Evolutionary conservation across 2,797 vertebrate genomes (phyloP).

Genomic region (Phrynocephalus guinanensis): DNA sequence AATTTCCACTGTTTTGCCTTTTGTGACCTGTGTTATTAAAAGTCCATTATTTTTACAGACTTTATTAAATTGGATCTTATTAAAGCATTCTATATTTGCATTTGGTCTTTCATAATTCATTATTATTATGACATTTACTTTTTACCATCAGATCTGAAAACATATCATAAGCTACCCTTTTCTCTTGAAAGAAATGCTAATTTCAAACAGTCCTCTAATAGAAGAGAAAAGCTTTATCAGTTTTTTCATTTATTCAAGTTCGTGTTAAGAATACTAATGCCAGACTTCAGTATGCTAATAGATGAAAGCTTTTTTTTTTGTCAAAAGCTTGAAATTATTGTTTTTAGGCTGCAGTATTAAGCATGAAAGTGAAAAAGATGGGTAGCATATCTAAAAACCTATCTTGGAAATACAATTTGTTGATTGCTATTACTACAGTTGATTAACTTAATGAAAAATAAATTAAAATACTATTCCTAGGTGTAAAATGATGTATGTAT

Average conservation of each 20-base stretch:
- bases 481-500: background rate
- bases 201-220: constrained; percentile 99
- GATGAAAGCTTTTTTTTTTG: constrained; percentile 80
- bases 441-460: constrained; percentile 48
- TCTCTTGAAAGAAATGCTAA: constrained; percentile 99
- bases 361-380: constrained; percentile 71
- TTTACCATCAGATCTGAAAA: constrained; percentile 96
- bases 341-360: constrained; percentile 75
- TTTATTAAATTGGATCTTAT: constrained; percentile 99
- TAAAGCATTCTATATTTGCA: constrained; percentile 99
- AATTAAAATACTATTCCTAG: constrained; percentile 50
- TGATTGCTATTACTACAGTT: constrained; percentile 60
- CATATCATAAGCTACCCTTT: constrained; percentile 99
- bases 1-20: constrained; percentile 90
- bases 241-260: constrained; percentile 97
- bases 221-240: constrained; percentile 99
- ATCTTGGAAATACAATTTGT: constrained; percentile 60
- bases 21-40: constrained; percentile 89
- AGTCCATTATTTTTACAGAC: constrained; percentile 95
- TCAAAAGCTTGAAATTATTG: constrained; percentile 84
- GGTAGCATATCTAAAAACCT: constrained; percentile 65
- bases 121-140: constrained; percentile 99
- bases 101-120: constrained; percentile 99
- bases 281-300: constrained; percentile 87
- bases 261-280: constrained; percentile 99